Base-by-base conservation (phyloP, 2,797 vertebrate genomes). In the Enteromius unitaeniatus region DNA sequence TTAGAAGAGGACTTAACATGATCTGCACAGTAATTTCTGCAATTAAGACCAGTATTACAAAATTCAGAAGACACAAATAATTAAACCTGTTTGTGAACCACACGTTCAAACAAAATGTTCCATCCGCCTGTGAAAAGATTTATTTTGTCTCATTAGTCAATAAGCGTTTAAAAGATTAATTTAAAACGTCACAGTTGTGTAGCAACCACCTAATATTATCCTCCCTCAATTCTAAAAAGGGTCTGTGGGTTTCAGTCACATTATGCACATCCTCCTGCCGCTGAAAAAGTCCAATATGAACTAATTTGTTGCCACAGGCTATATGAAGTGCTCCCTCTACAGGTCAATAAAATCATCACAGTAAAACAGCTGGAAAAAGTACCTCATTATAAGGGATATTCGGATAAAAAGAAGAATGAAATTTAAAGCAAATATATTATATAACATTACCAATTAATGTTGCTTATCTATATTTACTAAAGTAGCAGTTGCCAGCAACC, bases 401-500 rank as follows among this genome's bases (percentile, higher is more conserved):
- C 74, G 68, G 73, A 85, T 86, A 47, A 68, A 83, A 87, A 86
- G 65, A 86, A 51, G 70, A 83, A 79, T 73, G 60, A n/a, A 60
- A 85, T 89, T 78, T 86, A 84, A 75, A 81, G 85, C 79, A 85
- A 82, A 86, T 80, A 91, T 86, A 79, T 49, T 77, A 86, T 81
- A 86, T 78, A 69, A 76, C 81, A 79, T 80, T 70, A 88, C 76
- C 60, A 74, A 78, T 86, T 62, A 78, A 88, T 83, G 75, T 89
- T 86, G 55, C 68, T 84, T 76, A 49, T 84, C 89, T 83, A 90
- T 78, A 62, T 78, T 81, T 60, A 90, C 87, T 76, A 13, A 28
- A 87, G 81, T 87, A 81, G 87, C 80, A 91, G 91, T 91, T 90
- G 89, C 86, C 89, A 90, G 90, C 89, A 91, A 90, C 91, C 79